phyloP scores from a whole-genome alignment of 2,797 vertebrate genomes.

The Neostethus bicornis region DNA sequence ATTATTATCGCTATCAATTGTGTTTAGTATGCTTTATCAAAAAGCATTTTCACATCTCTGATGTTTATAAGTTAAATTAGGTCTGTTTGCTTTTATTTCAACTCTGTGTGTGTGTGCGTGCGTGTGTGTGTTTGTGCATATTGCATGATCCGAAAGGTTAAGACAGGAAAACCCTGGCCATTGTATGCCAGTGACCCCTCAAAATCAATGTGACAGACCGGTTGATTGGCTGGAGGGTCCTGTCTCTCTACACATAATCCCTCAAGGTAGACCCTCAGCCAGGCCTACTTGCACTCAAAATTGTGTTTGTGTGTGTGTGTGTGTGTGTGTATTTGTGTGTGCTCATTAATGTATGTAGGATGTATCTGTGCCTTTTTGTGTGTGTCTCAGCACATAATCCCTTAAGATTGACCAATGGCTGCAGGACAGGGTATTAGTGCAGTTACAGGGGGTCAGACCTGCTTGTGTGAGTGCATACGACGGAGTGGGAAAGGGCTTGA shows the following conservation, averaged over 20 bases:
- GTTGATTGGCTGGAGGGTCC: constrained; percentile 84
- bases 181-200: constrained; percentile 81
- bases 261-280: constrained; percentile 78
- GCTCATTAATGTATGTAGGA: constrained; percentile 13
- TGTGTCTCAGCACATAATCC: constrained; percentile 77
- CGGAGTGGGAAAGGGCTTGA: constrained; percentile 33
- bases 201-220: constrained; percentile 84
- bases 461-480: constrained; percentile 11
- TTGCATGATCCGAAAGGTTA: constrained; percentile 74
- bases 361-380: constrained; percentile 55
- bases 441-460: constrained; percentile 70
- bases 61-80: constrained; percentile 32
- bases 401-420: constrained; percentile 71
- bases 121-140: constrained; percentile 42
- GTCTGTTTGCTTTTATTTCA: constrained; percentile 38
- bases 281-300: constrained; percentile 40
- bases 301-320: constrained; percentile 41
- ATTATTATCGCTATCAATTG: constrained; percentile 2
- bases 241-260: constrained; percentile 85
- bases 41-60: constrained; percentile 13
- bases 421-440: constrained; percentile 72
- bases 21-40: constrained; percentile 1
- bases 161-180: constrained; percentile 83
- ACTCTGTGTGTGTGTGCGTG: constrained; percentile 24
- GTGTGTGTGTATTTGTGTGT: constrained; percentile 41